Percentiles rank a stretch among this genome's conserved stretches.
Conservation (phyloP, 1,140 invertebrate genomes). For the Phortica variegata region DNA sequence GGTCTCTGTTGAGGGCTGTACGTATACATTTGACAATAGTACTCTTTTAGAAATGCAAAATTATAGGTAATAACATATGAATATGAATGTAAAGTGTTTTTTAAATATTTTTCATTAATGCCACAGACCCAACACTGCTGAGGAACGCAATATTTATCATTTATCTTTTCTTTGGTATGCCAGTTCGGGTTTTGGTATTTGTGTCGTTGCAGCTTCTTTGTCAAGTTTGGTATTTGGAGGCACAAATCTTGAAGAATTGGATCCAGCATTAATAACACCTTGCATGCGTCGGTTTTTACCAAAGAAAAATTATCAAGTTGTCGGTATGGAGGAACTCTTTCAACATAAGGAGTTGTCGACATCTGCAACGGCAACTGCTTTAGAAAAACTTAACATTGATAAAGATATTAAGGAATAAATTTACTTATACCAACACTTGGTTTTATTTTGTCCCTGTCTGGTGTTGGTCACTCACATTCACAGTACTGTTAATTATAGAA, state of each 20-base stretch:
- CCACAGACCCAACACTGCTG: slow-evolving; percentile 25
- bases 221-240: slow-evolving; percentile 28
- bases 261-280: slow-evolving; percentile 38
- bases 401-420: background rate
- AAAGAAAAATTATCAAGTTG: slow-evolving; percentile 25
- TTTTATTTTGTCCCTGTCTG: background rate
- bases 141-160: slow-evolving; percentile 37
- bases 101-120: background rate
- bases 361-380: no score
- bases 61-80: slow-evolving; percentile 32
- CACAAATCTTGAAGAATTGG: slow-evolving; percentile 32
- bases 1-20: slow-evolving; percentile 66
- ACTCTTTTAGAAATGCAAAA: slow-evolving; percentile 30
- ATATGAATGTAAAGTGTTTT: background rate
- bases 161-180: slow-evolving; percentile 47
- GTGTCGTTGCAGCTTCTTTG: slow-evolving; percentile 23
- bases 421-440: background rate
- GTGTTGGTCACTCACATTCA: no score
- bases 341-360: slow-evolving; percentile 25
- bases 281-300: slow-evolving; percentile 42
- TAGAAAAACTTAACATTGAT: background rate
- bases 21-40: slow-evolving; percentile 42
- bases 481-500: no score
- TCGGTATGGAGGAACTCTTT: slow-evolving; percentile 30
- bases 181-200: slow-evolving; percentile 28